Evolutionary conservation across 2,113 vertebrate species (phyloP).

Genomic region (Aptenodytes patagonicus): DNA sequence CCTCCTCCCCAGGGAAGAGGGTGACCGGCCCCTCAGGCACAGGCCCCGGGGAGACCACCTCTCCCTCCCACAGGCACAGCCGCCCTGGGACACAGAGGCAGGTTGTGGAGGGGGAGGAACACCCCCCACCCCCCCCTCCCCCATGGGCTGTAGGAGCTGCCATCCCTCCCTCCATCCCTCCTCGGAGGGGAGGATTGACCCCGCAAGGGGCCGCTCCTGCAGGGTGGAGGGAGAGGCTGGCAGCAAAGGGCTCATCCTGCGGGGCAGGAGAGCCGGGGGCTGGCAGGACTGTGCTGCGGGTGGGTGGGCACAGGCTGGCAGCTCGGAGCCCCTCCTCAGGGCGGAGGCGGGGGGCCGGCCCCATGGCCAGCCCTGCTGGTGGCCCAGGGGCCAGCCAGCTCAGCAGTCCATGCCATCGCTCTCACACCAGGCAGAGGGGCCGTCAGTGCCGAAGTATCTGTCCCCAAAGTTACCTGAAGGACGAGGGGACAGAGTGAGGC

Average conservation of each 20-base stretch:
- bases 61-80: background rate
- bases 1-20: background rate
- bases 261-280: background rate
- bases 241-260: background rate
- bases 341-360: background rate
- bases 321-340: background rate
- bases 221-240: background rate
- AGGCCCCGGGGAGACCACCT: background rate
- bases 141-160: rapidly evolving
- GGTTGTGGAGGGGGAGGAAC: background rate
- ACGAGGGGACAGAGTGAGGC: background rate
- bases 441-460: conserved; percentile 88
- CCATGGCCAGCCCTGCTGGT: background rate
- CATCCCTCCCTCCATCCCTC: background rate
- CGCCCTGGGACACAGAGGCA: background rate
- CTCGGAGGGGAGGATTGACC: background rate
- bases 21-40: background rate
- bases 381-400: background rate
- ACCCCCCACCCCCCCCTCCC: too few relatives aligned
- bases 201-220: background rate
- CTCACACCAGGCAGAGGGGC: conserved; percentile 80
- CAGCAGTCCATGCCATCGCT: conserved; percentile 81
- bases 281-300: background rate
- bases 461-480: conserved; percentile 88
- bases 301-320: background rate